Base-by-base conservation (phyloP, 2,113 vertebrate genomes). In the Dasyurus viverrinus region DNA sequence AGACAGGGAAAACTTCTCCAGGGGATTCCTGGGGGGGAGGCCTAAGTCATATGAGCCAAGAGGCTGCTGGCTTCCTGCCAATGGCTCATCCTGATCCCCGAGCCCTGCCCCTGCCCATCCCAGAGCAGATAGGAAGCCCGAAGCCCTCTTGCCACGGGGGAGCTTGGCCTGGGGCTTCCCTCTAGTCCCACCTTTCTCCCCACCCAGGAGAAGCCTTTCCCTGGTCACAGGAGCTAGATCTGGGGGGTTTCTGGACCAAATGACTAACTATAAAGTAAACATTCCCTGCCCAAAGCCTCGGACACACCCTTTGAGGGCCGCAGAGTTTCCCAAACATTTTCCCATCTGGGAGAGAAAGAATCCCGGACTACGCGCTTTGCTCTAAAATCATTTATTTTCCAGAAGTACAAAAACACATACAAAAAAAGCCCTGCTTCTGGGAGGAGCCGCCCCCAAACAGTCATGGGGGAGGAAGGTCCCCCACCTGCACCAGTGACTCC, bases 301-400 rank as follows among this genome's bases (percentile, higher is more conserved):
- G 60, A 27, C 22, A 52, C 22, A 68, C 5, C 3, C 50, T 47
- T 2, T 91, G 57, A 57, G 90, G 9, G 30, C 2, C 10, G 23
- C 16, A 0, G 4, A 89, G 52, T 16, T 94, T 93, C 26, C 11
- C 23, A 89, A 25, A 46, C 2, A 30, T 0, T 0, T 52, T n/a
- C n/a, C 89, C 68, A 90, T 3, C 0, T 0, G 89, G 95, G 89
- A 93, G 50, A 90, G 11, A 93, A 96, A 25, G 3, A 30, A 52
- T 19, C 91, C 89, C 50, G 10, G 42, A 7, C 5, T 93, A n/a
- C 53, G 90, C 68, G 0, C 76, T 90, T 48, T 52, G 30, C 9
- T 26, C 16, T n/a, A 84, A 55, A 90, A 25, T n/a, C 26, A 54
- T 98, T 99, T 98, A 98, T 95, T 68, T 52, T 93, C 53, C 93